Percentiles rank a stretch among this genome's conserved stretches.
Conservation (phyloP, 2,888 invertebrate species). For the Clistopyga incitator region DNA sequence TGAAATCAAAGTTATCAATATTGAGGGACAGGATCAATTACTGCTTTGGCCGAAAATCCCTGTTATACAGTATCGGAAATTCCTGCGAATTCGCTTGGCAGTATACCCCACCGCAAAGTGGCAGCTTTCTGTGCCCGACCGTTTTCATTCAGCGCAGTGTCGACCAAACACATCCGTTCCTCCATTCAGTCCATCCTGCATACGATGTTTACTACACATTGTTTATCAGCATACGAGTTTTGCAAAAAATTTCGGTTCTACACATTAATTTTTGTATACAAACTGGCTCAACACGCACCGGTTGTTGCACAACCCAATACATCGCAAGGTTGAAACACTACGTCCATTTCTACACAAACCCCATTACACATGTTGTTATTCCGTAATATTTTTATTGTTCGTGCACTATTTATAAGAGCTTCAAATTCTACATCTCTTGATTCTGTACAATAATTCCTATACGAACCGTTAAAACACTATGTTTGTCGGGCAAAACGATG, state of each 20-base stretch:
- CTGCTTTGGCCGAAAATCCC: too few relatives aligned
- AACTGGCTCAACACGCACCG: background rate
- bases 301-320: background rate
- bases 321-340: background rate
- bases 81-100: too few relatives aligned
- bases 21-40: too few relatives aligned
- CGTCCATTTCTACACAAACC: background rate
- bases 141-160: background rate
- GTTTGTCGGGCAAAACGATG: too few relatives aligned
- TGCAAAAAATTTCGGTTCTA: background rate
- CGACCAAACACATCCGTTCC: background rate
- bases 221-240: background rate
- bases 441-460: too few relatives aligned
- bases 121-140: too few relatives aligned
- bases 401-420: background rate
- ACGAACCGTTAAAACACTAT: too few relatives aligned
- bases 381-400: background rate
- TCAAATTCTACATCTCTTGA: background rate
- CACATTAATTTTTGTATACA: background rate
- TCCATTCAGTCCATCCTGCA: constrained; percentile 1
- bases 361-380: background rate
- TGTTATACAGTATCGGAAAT: too few relatives aligned
- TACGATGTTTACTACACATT: background rate
- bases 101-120: too few relatives aligned
- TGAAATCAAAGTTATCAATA: too few relatives aligned